Base-by-base conservation (phyloP, 2,888 invertebrate species). In the Hyalella azteca region DNA sequence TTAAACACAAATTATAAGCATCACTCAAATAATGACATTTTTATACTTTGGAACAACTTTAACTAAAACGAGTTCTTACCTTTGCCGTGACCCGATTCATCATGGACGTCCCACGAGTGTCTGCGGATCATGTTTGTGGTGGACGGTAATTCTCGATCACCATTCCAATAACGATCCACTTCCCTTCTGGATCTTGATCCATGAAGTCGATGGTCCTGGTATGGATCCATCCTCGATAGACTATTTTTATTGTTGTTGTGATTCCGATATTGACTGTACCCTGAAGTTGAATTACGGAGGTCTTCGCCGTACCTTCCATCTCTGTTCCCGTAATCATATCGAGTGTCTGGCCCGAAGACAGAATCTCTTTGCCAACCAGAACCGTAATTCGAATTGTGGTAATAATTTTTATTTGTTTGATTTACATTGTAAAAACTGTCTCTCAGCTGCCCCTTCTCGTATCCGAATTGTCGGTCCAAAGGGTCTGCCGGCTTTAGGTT, bases 41-140 rank as follows among this genome's bases (percentile, higher is more conserved):
- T n/a, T n/a, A n/a, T n/a, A n/a, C n/a, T n/a, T n/a, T n/a, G n/a
- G n/a, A n/a, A n/a, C n/a, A n/a, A n/a, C n/a, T n/a, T n/a, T n/a
- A n/a, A n/a, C n/a, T n/a, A n/a, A n/a, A n/a, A n/a, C n/a, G n/a
- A n/a, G n/a, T n/a, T 36, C 66, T 66, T n/a, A 66, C 66, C 66
- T 36, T 36, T 66, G 2, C 36, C 4, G 36, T 75, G 29, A 3
- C 75, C 75, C 5, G 45, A 45, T 29, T 75, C 75, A 45, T 75
- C 75, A 41, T 75, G 26, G 13, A 45, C 75, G n/a, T 75, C 75
- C 75, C 75, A 75, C 7, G 75, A 75, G 45, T 75, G 75, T 15
- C 75, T 7, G 7, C 75, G 36, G 22, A 41, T 26, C 41, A 75
- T 45, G 40, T 45, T 36, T 3, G 75, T 40, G 0, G 29, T 75